phyloP scores from a whole-genome alignment of 2,888 invertebrate species.

The Ornithoptera priamus region DNA sequence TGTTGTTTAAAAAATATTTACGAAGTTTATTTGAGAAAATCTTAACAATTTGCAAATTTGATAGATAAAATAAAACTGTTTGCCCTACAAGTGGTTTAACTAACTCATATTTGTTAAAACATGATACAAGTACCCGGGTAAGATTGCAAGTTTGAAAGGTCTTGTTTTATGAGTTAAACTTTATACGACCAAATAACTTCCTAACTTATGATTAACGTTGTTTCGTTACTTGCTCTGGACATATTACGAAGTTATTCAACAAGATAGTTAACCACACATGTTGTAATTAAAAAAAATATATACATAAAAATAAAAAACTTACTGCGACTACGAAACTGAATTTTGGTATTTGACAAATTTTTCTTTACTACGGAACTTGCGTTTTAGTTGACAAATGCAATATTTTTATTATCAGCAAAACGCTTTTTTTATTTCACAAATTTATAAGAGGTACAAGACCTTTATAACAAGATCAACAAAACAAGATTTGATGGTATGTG shows the following conservation, averaged over 20 bases:
- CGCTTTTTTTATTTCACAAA: neutral
- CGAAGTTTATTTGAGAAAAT: neutral
- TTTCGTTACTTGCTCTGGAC: constrained; percentile 21
- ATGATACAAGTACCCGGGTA: constrained; percentile 23
- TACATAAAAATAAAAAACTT: neutral
- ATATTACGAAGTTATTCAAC: constrained; percentile 19
- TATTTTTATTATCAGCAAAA: neutral
- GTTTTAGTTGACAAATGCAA: neutral
- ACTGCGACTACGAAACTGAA: neutral
- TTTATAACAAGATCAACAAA: no score
- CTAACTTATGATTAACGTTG: constrained; percentile 29
- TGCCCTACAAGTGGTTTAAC: neutral
- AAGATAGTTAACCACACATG: constrained; percentile 8
- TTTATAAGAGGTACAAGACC: no score
- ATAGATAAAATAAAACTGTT: neutral
- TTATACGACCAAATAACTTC: constrained; percentile 29
- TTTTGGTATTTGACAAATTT: neutral
- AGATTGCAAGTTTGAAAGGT: constrained; percentile 29
- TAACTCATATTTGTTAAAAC: constrained; percentile 20
- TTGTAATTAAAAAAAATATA: neutral
- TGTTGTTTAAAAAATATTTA: no score
- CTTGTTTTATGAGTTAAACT: constrained; percentile 31
- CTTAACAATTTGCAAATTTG: neutral
- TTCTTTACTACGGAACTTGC: neutral
- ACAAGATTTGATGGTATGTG: neutral